A percentile compares a stretch with the other conserved stretches of the same genome.
Evolutionary conservation across 2,113 vertebrate genomes (phyloP).

Genomic region (Ceyx cyanopectus): DNA sequence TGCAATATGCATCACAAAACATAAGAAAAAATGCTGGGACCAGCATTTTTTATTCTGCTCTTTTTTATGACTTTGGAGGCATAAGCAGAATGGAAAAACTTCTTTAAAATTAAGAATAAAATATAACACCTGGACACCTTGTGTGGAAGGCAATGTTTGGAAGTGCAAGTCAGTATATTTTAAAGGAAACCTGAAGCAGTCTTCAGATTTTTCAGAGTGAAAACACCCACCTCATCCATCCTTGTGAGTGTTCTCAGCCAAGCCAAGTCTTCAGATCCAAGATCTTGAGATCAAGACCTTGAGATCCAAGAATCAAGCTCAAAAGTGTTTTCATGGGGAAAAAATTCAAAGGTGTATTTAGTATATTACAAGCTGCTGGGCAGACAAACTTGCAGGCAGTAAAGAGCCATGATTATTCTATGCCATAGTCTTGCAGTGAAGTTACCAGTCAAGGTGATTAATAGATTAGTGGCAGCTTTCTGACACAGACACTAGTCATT

Average conservation of each 20-base stretch:
- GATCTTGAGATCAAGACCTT: neutral
- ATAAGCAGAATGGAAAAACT: neutral
- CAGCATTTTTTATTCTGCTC: neutral
- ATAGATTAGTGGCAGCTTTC: neutral
- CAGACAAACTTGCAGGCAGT: neutral
- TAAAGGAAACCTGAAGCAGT: neutral
- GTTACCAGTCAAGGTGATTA: neutral
- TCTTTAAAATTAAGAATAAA: neutral
- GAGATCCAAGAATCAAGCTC: neutral
- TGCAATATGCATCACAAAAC: neutral
- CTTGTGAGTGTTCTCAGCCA: neutral
- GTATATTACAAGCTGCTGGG: neutral
- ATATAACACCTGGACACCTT: neutral
- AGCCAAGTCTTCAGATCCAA: neutral
- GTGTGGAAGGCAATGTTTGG: neutral
- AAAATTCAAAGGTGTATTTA: neutral
- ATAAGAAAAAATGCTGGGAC: neutral
- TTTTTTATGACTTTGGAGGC: neutral
- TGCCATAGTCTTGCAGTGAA: neutral
- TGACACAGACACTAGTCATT: neutral
- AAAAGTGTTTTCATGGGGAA: neutral
- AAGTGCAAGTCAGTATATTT: neutral
- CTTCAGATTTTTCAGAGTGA: neutral
- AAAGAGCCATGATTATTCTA: neutral
- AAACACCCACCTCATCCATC: neutral